Percentiles rank a stretch among this genome's conserved stretches.
phyloP scores from a whole-genome alignment of 92 coral and sea anemone genomes.

The Phenganax marumi region DNA sequence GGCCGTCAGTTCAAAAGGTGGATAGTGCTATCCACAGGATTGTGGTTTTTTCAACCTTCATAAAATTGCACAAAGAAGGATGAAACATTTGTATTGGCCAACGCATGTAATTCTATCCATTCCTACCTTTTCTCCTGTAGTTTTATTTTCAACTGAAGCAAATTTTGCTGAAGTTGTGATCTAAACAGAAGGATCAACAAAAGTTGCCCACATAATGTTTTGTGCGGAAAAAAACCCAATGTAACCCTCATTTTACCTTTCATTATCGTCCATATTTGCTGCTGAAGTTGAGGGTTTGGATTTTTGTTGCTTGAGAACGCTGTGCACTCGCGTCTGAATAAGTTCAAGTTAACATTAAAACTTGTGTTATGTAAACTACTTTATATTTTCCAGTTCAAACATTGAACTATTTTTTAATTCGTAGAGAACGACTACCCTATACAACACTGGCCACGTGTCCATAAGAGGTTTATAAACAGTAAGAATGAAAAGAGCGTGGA shows the following conservation, averaged over 20 bases:
- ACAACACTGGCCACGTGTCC: background rate
- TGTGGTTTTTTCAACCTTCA: background rate
- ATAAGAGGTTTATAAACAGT: background rate
- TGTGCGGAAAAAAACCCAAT: background rate
- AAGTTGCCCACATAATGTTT: background rate
- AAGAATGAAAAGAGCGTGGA: background rate
- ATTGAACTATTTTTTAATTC: too few species aligned
- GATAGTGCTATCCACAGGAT: too few species aligned
- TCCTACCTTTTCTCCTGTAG: constrained; percentile 83
- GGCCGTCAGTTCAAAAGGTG: too few species aligned
- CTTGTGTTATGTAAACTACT: too few species aligned
- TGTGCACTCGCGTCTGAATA: constrained; percentile 88
- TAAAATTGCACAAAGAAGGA: background rate
- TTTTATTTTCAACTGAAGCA: constrained; percentile 81
- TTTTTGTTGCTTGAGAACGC: constrained; percentile 95
- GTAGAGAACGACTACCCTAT: too few species aligned
- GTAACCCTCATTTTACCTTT: constrained; percentile 61
- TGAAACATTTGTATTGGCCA: too few species aligned
- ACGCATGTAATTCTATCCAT: background rate
- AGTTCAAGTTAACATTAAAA: background rate
- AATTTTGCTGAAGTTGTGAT: constrained; percentile 71
- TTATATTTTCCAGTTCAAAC: too few species aligned
- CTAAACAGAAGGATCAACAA: constrained; percentile 35
- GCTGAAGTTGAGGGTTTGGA: constrained; percentile 73
- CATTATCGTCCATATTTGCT: constrained; percentile 74